phyloP scores from a whole-genome alignment of 2,797 vertebrate genomes.

The Phylloscopus collybita region DNA sequence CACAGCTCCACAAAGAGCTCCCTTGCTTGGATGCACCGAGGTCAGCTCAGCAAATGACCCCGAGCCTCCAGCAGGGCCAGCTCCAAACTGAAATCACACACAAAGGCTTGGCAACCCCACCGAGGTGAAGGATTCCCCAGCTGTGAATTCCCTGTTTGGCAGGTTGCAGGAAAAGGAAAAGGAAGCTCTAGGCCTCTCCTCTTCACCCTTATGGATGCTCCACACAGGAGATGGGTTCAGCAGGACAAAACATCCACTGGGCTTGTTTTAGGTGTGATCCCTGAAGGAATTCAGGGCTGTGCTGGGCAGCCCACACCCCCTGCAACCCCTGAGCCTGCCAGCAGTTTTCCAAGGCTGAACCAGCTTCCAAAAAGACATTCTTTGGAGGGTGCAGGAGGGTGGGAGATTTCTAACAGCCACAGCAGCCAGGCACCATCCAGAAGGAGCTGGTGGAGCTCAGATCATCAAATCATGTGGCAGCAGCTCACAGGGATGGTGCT shows the following conservation, averaged over 20 bases:
- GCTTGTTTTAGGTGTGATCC: neutral
- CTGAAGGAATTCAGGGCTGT: neutral
- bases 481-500: neutral
- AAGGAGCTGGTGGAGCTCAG: neutral
- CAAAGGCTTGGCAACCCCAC: neutral
- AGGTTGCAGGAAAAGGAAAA: neutral
- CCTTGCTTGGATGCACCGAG: accelerated
- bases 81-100: neutral
- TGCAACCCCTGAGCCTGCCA: neutral
- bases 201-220: neutral
- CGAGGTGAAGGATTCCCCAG: neutral
- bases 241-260: neutral
- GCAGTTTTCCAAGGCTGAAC: neutral
- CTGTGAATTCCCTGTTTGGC: neutral
- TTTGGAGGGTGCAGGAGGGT: neutral
- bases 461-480: accelerated
- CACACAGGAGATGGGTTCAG: neutral
- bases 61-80: neutral
- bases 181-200: neutral
- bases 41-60: neutral
- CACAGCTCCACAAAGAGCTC: neutral
- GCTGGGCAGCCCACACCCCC: neutral
- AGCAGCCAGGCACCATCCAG: neutral
- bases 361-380: neutral
- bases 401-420: neutral